phyloP scores from a whole-genome alignment of 2,797 vertebrate genomes.

The Anguilla megastoma region DNA sequence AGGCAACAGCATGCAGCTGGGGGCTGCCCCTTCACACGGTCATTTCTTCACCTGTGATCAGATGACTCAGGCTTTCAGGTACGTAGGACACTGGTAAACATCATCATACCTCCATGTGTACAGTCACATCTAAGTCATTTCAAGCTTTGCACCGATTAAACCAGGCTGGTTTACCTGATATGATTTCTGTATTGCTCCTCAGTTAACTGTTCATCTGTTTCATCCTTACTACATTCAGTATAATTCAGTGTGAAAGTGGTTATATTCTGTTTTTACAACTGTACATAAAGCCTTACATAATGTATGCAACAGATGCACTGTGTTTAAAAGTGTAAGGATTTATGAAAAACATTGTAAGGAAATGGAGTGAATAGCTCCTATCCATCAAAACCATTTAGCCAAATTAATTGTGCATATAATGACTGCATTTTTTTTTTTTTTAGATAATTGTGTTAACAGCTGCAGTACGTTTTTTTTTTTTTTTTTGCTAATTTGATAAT shows the following conservation, averaged over 20 bases:
- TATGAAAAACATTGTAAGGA: conserved; percentile 46
- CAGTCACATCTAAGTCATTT: not conserved
- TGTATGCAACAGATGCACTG: conserved; percentile 22
- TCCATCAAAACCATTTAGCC: conserved; percentile 59
- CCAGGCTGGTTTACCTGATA: no score
- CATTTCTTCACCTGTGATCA: conserved; percentile 7
- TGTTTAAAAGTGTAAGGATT: conserved; percentile 25
- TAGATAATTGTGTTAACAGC: conserved; percentile 43
- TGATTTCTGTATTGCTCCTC: no score
- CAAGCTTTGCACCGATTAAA: no score
- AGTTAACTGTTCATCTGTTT: no score
- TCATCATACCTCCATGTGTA: not conserved
- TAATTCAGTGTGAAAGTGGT: no score
- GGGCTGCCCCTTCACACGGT: not conserved
- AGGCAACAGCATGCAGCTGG: not conserved
- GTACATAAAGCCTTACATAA: not conserved
- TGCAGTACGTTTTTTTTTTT: conserved; percentile 58
- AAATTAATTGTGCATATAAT: conserved; percentile 58
- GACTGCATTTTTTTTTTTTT: conserved; percentile 51
- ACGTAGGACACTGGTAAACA: conserved; percentile 12
- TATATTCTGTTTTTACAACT: not conserved
- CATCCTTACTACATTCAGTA: no score
- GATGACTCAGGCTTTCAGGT: conserved; percentile 34
- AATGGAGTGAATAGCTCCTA: conserved; percentile 60
- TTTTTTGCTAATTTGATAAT: conserved; percentile 57